Conservation (phyloP, 2,888 invertebrate species). For the Rhaphigaster nebulosa region DNA sequence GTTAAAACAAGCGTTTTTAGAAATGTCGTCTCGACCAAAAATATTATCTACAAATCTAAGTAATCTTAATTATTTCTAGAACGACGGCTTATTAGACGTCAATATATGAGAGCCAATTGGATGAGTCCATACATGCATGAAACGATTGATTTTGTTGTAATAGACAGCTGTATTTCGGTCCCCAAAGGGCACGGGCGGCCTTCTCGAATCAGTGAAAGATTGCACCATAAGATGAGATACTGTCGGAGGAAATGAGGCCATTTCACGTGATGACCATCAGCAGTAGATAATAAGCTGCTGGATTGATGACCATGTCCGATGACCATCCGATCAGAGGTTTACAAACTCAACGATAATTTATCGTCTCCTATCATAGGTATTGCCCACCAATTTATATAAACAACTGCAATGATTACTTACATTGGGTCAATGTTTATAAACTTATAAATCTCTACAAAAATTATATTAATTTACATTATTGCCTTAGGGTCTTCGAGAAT, state of each 20-base stretch:
- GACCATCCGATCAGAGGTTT: background rate
- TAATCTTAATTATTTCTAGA: too few relatives aligned
- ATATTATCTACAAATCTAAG: too few relatives aligned
- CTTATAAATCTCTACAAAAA: background rate
- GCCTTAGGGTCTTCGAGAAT: too few relatives aligned
- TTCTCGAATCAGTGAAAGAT: background rate
- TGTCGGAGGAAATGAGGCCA: constrained; percentile 15
- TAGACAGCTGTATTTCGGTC: background rate
- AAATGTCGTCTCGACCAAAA: too few relatives aligned
- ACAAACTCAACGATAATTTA: background rate
- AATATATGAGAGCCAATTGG: background rate
- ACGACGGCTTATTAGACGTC: background rate
- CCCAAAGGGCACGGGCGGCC: background rate
- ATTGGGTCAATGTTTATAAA: background rate
- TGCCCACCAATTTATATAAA: background rate
- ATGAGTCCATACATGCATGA: background rate
- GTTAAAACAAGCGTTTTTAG: too few relatives aligned
- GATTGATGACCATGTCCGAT: background rate
- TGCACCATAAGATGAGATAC: background rate
- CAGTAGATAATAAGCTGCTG: background rate
- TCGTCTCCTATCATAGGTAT: background rate
- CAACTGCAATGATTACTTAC: background rate
- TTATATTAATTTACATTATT: background rate
- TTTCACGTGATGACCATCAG: background rate
- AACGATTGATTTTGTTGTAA: background rate